Evolutionary conservation across 2,888 invertebrate species (phyloP), one percentile per base, ranked within the genome.

Genomic region (Junonia oenone): DNA sequence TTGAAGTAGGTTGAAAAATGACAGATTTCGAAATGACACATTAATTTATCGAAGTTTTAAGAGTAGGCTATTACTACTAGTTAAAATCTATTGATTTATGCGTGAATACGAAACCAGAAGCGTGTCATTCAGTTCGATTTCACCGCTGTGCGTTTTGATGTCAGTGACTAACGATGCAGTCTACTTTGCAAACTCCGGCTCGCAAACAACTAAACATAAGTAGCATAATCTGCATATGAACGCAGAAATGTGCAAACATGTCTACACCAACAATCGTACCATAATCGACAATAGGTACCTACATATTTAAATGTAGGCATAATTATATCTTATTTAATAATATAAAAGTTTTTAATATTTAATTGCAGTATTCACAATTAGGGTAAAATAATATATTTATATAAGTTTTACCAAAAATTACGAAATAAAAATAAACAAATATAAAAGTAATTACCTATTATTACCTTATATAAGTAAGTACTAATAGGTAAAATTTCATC

Each of bases 121-220:
- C 66, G 66, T 76, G 73, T 71, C 75, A 66, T 66, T 80, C 73
- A 76, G 67, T 70, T 62, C 64, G 67, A 74, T 73, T 76, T 76
- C 67, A 62, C 69, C 58, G 67, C 73, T 73, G 63, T 74, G 71
- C 70, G 71, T 73, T 76, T 75, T 71, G 76, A 78, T 77, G 80
- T 79, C 81, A 75, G 75, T 74, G 75, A 76, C 72, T 77, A 76
- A 79, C 75, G 76, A 79, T 76, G 55, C 58, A 58, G 58, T 58
- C 58, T 58, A 58, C 58, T 55, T 58, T 51, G 40, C 58, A 47
- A 55, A 40, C 55, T 40, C 31, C 55, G 35, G 55, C 55, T 55
- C 33, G 45, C 58, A 38, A 54, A 53, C 56, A 55, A 56, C 55
- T 56, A 54, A 62, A 53, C 60, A 56, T 56, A 55, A 61, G 61